Evolutionary conservation across 2,113 vertebrate species (phyloP), one percentile per base, ranked within the genome.

Genomic region (Scolopax mira): DNA sequence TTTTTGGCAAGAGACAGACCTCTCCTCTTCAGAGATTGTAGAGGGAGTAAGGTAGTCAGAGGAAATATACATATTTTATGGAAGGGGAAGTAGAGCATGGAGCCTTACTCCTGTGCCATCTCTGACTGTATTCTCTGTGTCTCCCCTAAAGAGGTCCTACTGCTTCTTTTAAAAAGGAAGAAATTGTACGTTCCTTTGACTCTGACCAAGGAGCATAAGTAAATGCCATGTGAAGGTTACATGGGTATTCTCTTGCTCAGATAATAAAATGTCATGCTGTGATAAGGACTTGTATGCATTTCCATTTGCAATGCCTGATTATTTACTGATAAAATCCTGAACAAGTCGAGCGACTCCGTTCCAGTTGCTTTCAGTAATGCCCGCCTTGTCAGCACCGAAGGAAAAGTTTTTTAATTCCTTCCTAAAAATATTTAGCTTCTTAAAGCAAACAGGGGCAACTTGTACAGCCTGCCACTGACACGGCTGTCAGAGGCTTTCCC

Each of bases 211-310:
- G 48, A 84, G 25, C 2, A 2, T 41, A 28, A 82, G 64, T 80
- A 72, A 96, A 85, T 51, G 70, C 17, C 78, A 33, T 64, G 41
- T 85, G 94, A 92, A 95, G 96, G 96, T 92, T 96, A 77, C 58
- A 39, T 44, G 30, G 90, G 82, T 61, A 35, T 64, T 75, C 90
- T 67, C 58, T 78, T 5, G 4, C 48, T 85, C 30, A 31, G 86
- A 33, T 79, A 85, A 49, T 41, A 55, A 88, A 93, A 84, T 11
- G 30, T 24, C 71, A 52, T 6, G 2, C 51, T 6, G 37, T 60
- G 86, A 52, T 73, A 86, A 80, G 18, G 74, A 54, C 44, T 42
- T 77, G 80, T 48, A 49, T 92, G 80, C 57, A 39, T 94, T 96
- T 97, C 94, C 94, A 92, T 93, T 91, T 88, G 71, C 85, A 72